These are phyloP conservation scores for Neolamprologus hecqui DNA, from an alignment of 2,113 vertebrate species.

Conservation along the genomic window DNA sequence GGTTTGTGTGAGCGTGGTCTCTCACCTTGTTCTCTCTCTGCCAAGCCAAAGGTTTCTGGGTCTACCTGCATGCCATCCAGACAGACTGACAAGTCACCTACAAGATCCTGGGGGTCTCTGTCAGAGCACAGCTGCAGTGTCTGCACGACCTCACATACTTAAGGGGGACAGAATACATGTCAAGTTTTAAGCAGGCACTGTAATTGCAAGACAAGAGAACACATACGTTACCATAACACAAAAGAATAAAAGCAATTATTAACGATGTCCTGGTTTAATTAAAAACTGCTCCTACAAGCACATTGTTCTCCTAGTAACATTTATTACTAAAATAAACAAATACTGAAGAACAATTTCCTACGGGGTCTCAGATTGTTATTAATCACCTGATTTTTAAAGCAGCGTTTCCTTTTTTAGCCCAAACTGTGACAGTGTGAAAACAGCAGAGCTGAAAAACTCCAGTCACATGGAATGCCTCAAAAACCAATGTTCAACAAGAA, in stretches of 20 bases:
- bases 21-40: slow-evolving; percentile 63
- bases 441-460: background rate
- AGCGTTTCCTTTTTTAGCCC: background rate
- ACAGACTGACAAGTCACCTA: slow-evolving; percentile 86
- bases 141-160: slow-evolving; percentile 88
- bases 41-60: slow-evolving; percentile 65
- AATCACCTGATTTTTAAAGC: background rate
- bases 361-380: background rate
- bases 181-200: background rate
- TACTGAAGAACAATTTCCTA: background rate
- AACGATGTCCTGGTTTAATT: background rate
- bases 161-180: background rate
- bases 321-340: background rate
- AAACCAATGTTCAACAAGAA: background rate
- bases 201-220: background rate
- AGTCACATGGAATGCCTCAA: background rate
- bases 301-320: background rate
- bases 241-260: background rate
- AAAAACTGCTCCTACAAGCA: background rate
- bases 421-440: background rate
- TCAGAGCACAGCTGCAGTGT: slow-evolving; percentile 83
- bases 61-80: slow-evolving; percentile 88
- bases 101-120: slow-evolving; percentile 77
- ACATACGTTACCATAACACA: background rate
- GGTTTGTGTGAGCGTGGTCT: slow-evolving; percentile 1